Conservation (phyloP, 2,113 vertebrate species). For the Zosterops japonicus region DNA sequence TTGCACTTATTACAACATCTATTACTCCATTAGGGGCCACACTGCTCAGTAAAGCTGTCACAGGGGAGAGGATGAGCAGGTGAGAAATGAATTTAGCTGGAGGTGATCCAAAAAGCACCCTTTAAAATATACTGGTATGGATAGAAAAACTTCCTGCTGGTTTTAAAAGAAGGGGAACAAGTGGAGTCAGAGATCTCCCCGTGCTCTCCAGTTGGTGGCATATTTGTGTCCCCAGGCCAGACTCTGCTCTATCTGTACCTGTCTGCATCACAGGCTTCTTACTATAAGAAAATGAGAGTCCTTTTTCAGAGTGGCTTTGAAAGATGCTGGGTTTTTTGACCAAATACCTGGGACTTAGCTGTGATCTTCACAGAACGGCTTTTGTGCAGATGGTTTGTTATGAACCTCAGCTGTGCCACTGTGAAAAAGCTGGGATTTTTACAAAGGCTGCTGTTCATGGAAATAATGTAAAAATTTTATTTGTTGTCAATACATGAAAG, state of each 20-base stretch:
- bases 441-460: not conserved
- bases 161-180: not conserved
- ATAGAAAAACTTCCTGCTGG: not conserved
- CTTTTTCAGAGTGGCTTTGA: not conserved
- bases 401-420: not conserved
- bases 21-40: not conserved
- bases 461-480: not conserved
- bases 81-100: not conserved
- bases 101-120: not conserved
- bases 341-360: not conserved
- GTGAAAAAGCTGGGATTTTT: not conserved
- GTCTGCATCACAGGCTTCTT: not conserved
- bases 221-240: rapidly evolving
- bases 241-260: rapidly evolving
- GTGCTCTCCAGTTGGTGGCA: not conserved
- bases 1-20: not conserved
- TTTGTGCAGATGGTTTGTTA: not conserved
- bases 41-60: not conserved
- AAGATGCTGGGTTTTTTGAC: not conserved
- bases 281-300: not conserved
- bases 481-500: slow-evolving; percentile 20
- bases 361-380: not conserved
- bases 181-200: not conserved
- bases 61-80: not conserved
- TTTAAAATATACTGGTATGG: not conserved